A percentile compares a stretch with the other conserved stretches of the same genome.
These are phyloP conservation scores for Craniophora ligustri DNA, from an alignment of 2,888 invertebrate genomes.

Conservation along the genomic window DNA sequence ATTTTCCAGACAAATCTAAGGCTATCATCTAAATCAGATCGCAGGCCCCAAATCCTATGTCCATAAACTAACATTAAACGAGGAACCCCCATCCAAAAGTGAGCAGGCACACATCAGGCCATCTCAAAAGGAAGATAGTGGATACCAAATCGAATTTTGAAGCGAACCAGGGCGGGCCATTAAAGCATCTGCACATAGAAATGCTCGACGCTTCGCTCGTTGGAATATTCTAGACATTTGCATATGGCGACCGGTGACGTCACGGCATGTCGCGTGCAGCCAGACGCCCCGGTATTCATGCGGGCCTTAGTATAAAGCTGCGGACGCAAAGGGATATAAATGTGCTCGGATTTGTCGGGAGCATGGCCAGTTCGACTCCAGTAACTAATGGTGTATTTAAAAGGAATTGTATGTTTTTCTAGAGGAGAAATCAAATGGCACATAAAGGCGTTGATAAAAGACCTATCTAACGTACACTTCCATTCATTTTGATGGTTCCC, in stretches of 20 bases:
- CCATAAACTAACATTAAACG: constrained; percentile 46
- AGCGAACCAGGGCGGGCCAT: constrained; percentile 63
- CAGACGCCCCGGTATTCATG: constrained; percentile 64
- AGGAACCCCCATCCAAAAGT: constrained; percentile 44
- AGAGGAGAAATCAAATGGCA: constrained; percentile 18
- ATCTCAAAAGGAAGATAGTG: constrained; percentile 58
- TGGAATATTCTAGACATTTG: constrained; percentile 60
- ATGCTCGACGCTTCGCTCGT: constrained; percentile 52
- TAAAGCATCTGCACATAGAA: constrained; percentile 66
- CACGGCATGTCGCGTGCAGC: constrained; percentile 58
- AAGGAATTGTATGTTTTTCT: constrained; percentile 35
- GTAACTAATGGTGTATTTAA: constrained; percentile 43
- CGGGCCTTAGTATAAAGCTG: constrained; percentile 54
- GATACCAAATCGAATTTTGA: constrained; percentile 66
- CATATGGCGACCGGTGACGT: constrained; percentile 62
- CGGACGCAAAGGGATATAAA: constrained; percentile 51
- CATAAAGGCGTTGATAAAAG: not conserved
- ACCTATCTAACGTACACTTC: not conserved
- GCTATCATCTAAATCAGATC: constrained; percentile 24
- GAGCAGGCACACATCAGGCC: constrained; percentile 47
- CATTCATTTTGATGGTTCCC: constrained; percentile 3
- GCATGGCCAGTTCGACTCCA: constrained; percentile 38
- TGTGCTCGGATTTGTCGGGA: constrained; percentile 48
- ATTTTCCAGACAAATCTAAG: constrained; percentile 25
- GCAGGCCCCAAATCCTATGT: constrained; percentile 30